Evolutionary conservation across 2,888 invertebrate genomes (phyloP).

Genomic region (Sinelater perroti): DNA sequence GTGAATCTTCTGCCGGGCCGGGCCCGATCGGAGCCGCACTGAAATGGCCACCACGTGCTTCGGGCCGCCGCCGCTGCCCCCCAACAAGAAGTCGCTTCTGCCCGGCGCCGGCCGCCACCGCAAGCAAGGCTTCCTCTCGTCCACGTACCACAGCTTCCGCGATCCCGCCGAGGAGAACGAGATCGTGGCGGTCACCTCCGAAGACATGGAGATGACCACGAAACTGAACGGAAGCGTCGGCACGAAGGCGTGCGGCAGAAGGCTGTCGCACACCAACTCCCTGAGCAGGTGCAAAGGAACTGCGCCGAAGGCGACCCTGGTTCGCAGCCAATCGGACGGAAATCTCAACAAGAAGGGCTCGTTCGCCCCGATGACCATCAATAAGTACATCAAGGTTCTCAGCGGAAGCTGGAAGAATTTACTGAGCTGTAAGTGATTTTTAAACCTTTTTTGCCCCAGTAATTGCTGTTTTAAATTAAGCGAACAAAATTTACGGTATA

Average conservation of each 20-base stretch:
- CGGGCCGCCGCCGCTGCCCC: slow-evolving; percentile 68
- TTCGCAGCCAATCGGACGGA: slow-evolving; percentile 77
- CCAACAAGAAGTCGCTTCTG: slow-evolving; percentile 61
- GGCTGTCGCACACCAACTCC: slow-evolving; percentile 62
- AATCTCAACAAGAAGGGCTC: slow-evolving; percentile 63
- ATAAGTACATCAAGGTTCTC: slow-evolving; percentile 77
- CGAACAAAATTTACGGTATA: too few relatives aligned
- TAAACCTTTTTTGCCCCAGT: too few relatives aligned
- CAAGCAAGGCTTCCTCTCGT: slow-evolving; percentile 59
- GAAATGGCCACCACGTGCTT: slow-evolving; percentile 67
- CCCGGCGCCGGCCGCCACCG: slow-evolving; percentile 43
- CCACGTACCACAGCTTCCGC: slow-evolving; percentile 67
- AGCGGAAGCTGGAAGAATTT: slow-evolving; percentile 85
- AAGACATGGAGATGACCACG: slow-evolving; percentile 48
- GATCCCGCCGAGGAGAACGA: slow-evolving; percentile 65
- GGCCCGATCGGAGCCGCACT: too few relatives aligned
- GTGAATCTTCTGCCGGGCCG: too few relatives aligned
- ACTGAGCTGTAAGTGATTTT: slow-evolving; percentile 73
- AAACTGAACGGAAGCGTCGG: slow-evolving; percentile 31
- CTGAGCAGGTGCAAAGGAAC: slow-evolving; percentile 51
- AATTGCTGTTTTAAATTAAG: too few relatives aligned
- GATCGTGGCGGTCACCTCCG: slow-evolving; percentile 48
- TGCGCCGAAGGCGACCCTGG: slow-evolving; percentile 59
- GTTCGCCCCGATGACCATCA: slow-evolving; percentile 61
- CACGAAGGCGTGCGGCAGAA: slow-evolving; percentile 47